These are phyloP conservation scores for Acronicta aceris DNA, from an alignment of 2,888 invertebrate genomes.

Conservation along the genomic window DNA sequence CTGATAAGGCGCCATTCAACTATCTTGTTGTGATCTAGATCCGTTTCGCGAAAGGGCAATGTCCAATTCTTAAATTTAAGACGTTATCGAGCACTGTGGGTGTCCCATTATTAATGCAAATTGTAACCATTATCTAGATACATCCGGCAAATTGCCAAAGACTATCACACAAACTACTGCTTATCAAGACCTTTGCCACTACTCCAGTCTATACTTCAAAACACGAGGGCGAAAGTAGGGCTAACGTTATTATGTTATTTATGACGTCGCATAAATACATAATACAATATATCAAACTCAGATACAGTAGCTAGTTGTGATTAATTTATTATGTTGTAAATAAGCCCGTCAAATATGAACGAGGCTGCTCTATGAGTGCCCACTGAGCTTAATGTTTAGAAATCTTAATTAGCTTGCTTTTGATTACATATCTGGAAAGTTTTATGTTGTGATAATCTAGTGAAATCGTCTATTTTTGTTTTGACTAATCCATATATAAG, in stretches of 20 bases:
- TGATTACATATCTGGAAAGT: conserved; percentile 43
- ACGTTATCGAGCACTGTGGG: conserved; percentile 50
- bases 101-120: conserved; percentile 63
- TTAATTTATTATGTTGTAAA: conserved; percentile 62
- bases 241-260: conserved; percentile 68
- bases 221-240: conserved; percentile 70
- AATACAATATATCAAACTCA: conserved; percentile 59
- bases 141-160: conserved; percentile 83
- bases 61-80: conserved; percentile 46
- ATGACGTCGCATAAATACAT: conserved; percentile 63
- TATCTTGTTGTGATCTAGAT: conserved; percentile 66
- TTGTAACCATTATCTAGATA: conserved; percentile 68
- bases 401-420: conserved; percentile 45
- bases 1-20: conserved; percentile 69
- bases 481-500: too few relatives aligned
- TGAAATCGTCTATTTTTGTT: conserved; percentile 29
- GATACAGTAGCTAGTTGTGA: conserved; percentile 60
- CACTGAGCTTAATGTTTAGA: conserved; percentile 43
- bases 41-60: conserved; percentile 64
- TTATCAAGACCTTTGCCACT: conserved; percentile 82
- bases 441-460: conserved; percentile 25
- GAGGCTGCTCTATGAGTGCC: conserved; percentile 34
- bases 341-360: conserved; percentile 47
- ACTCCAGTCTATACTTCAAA: conserved; percentile 66
- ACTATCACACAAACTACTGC: conserved; percentile 69